Evolutionary conservation across 2,797 vertebrate genomes (phyloP), one percentile per base, ranked within the genome.

Genomic region (Spondyliosoma cantharus): DNA sequence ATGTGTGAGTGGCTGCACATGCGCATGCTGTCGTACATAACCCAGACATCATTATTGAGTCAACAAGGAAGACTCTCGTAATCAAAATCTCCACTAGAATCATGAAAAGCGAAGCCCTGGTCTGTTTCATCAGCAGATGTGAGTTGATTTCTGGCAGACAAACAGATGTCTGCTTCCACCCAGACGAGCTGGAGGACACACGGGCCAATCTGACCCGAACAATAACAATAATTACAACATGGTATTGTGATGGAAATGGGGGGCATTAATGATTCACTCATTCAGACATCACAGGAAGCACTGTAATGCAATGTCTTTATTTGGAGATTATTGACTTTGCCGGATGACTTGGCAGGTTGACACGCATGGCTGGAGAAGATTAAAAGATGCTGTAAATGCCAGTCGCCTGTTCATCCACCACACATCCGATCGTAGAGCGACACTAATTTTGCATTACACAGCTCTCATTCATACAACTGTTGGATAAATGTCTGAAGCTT

Each of bases 221-320:
- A 77, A 75, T 84, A 87, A 91, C 86, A 89, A 82, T 66, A 72
- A 81, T 72, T 78, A 76, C 70, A 75, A 77, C 90, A 86, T 54
- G 71, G 64, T 37, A 82, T 64, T 82, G 79, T 78, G 71, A 76
- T 76, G 76, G 72, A 68, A 83, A 80, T 63, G 69, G 59, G 74
- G 62, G 60, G 53, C 71, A 86, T 82, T 76, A 84, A 90, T 78
- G 71, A 86, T 68, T 85, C 65, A 76, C 70, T 80, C 50, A 79
- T 75, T 75, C 74, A 67, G 78, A 82, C 63, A 56, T 29, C 60
- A 78, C 79, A 86, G 85, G 82, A 88, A 84, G 79, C 77, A 62
- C 42, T 77, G 60, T 52, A 68, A 76, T 65, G 66, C 58, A 50
- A 6, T 5, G 22, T 81, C 81, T 79, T 82, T 76, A 56, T 86